These are phyloP conservation scores for Pseudococcus jackbeardsleyi DNA, from an alignment of 2,888 invertebrate species.

Conservation along the genomic window DNA sequence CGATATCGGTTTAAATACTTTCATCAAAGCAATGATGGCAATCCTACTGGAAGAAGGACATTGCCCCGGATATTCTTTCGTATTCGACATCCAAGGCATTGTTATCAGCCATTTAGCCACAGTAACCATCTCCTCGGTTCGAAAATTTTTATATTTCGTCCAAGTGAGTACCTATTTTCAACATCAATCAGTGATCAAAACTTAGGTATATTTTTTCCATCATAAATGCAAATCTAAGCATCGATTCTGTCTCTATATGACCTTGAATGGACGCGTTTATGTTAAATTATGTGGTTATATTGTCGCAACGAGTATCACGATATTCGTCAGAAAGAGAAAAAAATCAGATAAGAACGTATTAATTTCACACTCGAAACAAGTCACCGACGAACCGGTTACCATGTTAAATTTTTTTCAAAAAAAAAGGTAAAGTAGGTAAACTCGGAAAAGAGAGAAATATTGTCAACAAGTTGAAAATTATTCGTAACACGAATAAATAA, in stretches of 20 bases:
- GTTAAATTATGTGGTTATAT: not conserved
- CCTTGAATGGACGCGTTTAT: not conserved
- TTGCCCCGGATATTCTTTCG: conserved; percentile 66
- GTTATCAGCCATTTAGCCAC: conserved; percentile 67
- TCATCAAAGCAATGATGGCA: conserved; percentile 66
- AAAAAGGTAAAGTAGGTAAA: not conserved
- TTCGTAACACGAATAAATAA: not conserved
- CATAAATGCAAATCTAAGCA: not conserved
- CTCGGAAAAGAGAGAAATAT: not conserved
- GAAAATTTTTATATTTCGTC: conserved; percentile 66
- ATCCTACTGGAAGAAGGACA: conserved; percentile 66
- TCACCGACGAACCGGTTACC: conserved; percentile 20
- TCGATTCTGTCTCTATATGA: not conserved
- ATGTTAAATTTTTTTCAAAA: not conserved
- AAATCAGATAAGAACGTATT: conserved; percentile 6
- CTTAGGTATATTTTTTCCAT: no score
- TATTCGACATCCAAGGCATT: conserved; percentile 67
- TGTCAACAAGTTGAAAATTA: not conserved
- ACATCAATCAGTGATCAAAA: not conserved
- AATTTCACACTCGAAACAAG: not conserved
- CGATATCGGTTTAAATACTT: conserved; percentile 65
- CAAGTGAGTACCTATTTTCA: conserved; percentile 66
- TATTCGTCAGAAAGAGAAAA: not conserved
- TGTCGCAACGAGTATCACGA: not conserved
- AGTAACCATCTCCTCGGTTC: conserved; percentile 66